Evolutionary conservation across 1,140 invertebrate species (phyloP), one percentile per base, ranked within the genome.

Genomic region (Maniola jurtina): DNA sequence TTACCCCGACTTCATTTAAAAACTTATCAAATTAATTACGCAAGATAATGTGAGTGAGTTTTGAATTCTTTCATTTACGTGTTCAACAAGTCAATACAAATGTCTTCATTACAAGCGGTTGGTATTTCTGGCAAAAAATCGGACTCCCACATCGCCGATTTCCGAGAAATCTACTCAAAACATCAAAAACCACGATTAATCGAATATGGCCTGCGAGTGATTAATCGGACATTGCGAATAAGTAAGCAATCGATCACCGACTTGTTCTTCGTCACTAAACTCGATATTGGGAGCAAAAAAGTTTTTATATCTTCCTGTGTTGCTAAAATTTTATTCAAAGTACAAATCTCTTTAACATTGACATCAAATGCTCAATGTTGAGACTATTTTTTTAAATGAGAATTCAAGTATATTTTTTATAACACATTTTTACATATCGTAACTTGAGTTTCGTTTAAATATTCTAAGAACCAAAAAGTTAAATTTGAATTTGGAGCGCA

Each of bases 131-230:
- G 61, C 68, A 82, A 84, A 83, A 85, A 79, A 73, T 61, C 60
- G 86, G 77, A 81, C 86, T 79, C 84, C 84, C 86, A 87, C 83
- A 86, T 84, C 75, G 86, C 60, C 64, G 64, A 69, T 76, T 88
- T 87, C 86, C 70, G 54, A 84, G 86, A 88, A 88, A 88, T 84
- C 75, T 81, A 61, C 63, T 71, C 77, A 77, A 86, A 88, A 82
- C 76, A 62, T 76, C 74, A 86, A 84, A 86, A 84, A 79, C 79
- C 83, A 64, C 74, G 34, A 73, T 82, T 76, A 77, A 81, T 80
- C 80, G 79, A 84, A 81, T 81, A 84, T 80, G 80, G 76, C 76
- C 75, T 63, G 72, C 61, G 58, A 79, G 68, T 73, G 71, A 79
- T 79, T 77, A 78, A 86, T 81, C 78, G 70, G 67, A 73, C 74